Evolutionary conservation across 2,113 vertebrate genomes (phyloP), one percentile per base, ranked within the genome.

Genomic region (Pithys albifrons): DNA sequence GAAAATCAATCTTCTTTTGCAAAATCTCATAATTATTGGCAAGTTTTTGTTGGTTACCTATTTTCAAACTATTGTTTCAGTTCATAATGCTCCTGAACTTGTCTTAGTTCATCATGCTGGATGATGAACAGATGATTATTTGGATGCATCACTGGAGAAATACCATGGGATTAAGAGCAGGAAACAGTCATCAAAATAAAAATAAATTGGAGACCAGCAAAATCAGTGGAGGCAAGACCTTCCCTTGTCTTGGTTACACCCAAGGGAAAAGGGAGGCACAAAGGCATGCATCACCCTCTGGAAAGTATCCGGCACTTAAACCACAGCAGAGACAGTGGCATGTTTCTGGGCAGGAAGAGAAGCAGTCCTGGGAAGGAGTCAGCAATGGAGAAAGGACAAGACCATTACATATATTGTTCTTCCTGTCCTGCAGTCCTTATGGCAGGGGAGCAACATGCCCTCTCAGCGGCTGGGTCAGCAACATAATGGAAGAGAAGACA

Each of bases 401-500:
- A 48, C 14, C n/a, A n/a, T 19, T 9, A 33, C 0, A 0, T 48
- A 15, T 25, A 4, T 4, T 20, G 23, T 57, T 29, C 29, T 70
- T 64, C n/a, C 33, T 4, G 1, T 33, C 55, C 22, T 33, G 29
- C 55, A 59, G 57, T 19, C 45, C 39, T 43, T 19, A 9, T 19
- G 41, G 12, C 61, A 64, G 20, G 25, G 12, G 13, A 9, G 39
- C 43, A 16, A 79, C 7, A 3, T 7, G n/a, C 11, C 51, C 52
- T 82, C 18, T 28, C 24, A 33, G 59, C 0, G 2, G 15, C 1
- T 57, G 35, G 57, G 46, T 61, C 48, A 88, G 31, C 4, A 1
- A 9, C 2, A 0, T 0, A 4, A 20, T 0, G 1, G 10, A 87
- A 54, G 19, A 74, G 64, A 86, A 65, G 89, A 41, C 1, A 0